These are phyloP conservation scores for Sporophila hypoxantha DNA, from an alignment of 2,113 vertebrate species.

Conservation along the genomic window DNA sequence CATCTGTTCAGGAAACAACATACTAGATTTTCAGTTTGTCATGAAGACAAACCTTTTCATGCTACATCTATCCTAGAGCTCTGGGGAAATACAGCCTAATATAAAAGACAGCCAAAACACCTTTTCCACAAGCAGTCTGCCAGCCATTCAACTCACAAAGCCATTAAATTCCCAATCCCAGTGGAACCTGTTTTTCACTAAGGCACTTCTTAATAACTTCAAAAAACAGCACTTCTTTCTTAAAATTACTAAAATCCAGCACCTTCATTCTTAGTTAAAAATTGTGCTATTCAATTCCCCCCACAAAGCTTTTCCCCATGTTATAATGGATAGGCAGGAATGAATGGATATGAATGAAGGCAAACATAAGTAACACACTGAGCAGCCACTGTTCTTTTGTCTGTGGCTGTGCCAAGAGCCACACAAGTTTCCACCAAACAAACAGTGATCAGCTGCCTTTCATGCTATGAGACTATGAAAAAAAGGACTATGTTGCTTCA, in stretches of 20 bases:
- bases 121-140: not conserved
- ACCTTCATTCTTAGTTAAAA: not conserved
- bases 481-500: not conserved
- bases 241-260: not conserved
- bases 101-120: not conserved
- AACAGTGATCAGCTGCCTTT: not conserved
- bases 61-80: not conserved
- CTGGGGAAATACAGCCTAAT: not conserved
- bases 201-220: not conserved
- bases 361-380: not conserved
- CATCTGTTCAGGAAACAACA: not conserved
- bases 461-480: not conserved
- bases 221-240: not conserved
- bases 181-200: not conserved
- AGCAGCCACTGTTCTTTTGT: not conserved
- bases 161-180: not conserved
- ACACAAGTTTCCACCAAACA: not conserved
- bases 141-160: not conserved
- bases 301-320: not conserved
- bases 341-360: not conserved
- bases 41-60: not conserved
- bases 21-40: not conserved
- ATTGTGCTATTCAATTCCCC: not conserved
- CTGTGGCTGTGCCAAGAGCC: not conserved
- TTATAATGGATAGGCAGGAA: not conserved